Evolutionary conservation across 2,113 vertebrate genomes (phyloP).

Genomic region (Carettochelys insculpta): DNA sequence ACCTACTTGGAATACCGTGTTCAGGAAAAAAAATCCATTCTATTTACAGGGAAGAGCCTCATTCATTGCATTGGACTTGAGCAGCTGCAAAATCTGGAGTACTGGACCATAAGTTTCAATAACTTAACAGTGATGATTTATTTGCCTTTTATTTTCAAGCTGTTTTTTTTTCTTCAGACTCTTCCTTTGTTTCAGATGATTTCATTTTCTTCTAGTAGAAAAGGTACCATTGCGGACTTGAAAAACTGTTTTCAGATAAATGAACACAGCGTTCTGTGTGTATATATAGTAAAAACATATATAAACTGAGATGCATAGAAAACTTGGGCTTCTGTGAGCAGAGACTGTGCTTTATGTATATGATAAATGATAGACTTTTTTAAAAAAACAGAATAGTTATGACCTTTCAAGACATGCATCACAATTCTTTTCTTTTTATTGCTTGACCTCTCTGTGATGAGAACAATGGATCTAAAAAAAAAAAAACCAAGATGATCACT

Average conservation of each 20-base stretch:
- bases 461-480: slow-evolving; percentile 73
- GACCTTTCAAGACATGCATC: slow-evolving; percentile 69
- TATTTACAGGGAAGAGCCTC: slow-evolving; percentile 82
- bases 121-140: slow-evolving; percentile 71
- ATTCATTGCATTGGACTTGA: slow-evolving; percentile 81
- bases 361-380: slow-evolving; percentile 69
- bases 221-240: slow-evolving; percentile 71
- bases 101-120: slow-evolving; percentile 73
- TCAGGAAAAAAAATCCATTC: slow-evolving; percentile 59
- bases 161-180: slow-evolving; percentile 20
- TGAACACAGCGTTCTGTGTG: slow-evolving; percentile 77
- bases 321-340: slow-evolving; percentile 71
- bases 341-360: slow-evolving; percentile 72
- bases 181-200: slow-evolving; percentile 53
- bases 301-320: slow-evolving; percentile 74
- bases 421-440: slow-evolving; percentile 71
- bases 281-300: slow-evolving; percentile 76
- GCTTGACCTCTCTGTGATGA: slow-evolving; percentile 80
- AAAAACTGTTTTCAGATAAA: slow-evolving; percentile 77
- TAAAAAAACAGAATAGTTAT: slow-evolving; percentile 63
- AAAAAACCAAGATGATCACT: slow-evolving; percentile 74
- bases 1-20: slow-evolving; percentile 59
- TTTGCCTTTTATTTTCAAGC: slow-evolving; percentile 64
- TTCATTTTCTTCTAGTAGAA: slow-evolving; percentile 64
- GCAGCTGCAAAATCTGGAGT: slow-evolving; percentile 73